Percentiles rank a stretch among this genome's conserved stretches.
These are phyloP conservation scores for Mechanitis mazaeus DNA, from an alignment of 2,888 invertebrate species.

Conservation along the genomic window DNA sequence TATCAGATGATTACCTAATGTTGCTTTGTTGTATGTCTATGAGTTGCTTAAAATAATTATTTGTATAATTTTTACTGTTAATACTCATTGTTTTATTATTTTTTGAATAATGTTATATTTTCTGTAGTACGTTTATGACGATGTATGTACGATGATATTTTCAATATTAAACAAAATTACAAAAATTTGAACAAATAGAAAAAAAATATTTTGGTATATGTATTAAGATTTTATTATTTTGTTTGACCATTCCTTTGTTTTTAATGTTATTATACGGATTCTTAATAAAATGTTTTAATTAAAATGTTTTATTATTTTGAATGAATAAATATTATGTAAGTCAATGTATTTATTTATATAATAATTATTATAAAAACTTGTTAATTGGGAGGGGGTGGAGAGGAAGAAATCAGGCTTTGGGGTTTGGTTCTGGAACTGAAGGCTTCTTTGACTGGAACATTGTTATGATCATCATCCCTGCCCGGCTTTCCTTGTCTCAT, in stretches of 20 bases:
- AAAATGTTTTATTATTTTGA: neutral
- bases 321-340: no score
- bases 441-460: no score
- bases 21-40: no score
- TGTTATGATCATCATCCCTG: no score
- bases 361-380: no score
- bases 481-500: neutral
- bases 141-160: no score
- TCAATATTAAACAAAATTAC: no score
- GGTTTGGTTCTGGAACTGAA: no score
- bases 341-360: no score
- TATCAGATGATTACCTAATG: neutral
- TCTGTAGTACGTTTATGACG: no score
- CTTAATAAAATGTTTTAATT: neutral
- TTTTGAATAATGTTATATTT: neutral
- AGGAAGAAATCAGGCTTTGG: no score
- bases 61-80: neutral
- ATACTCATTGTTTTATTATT: conserved; percentile 3
- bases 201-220: neutral
- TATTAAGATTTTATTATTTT: neutral
- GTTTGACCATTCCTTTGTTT: conserved; percentile 5
- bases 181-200: neutral
- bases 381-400: no score
- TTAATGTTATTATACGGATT: neutral
- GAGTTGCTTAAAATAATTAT: neutral